phyloP scores from a whole-genome alignment of 2,888 invertebrate species.

The Imbricaverruca yamaguchii region DNA sequence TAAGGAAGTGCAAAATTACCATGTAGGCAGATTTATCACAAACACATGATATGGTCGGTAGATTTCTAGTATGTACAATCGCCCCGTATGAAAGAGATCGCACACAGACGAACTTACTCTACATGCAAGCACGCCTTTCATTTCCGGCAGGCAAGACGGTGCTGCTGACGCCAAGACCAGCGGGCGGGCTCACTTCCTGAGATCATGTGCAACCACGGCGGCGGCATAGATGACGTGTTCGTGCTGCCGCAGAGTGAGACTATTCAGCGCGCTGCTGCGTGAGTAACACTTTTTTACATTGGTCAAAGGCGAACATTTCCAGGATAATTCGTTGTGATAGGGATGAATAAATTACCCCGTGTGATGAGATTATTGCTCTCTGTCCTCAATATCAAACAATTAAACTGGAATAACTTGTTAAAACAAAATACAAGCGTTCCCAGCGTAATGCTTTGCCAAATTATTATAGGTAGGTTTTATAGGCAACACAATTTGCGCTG shows the following conservation, averaged over 20 bases:
- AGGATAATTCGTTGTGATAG: no score
- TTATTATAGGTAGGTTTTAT: no score
- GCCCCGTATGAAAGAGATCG: neutral
- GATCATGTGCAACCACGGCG: neutral
- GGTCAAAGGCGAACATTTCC: no score
- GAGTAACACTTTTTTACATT: neutral
- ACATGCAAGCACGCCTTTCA: neutral
- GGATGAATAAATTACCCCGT: no score
- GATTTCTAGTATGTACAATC: neutral
- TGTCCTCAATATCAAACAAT: no score
- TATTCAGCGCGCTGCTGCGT: neutral
- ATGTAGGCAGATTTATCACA: neutral
- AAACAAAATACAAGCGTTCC: no score
- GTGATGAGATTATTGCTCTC: no score
- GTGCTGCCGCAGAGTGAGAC: neutral
- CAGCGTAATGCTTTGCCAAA: no score
- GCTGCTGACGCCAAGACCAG: neutral
- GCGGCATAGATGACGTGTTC: neutral
- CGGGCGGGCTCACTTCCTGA: neutral
- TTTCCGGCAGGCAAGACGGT: neutral
- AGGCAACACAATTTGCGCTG: no score
- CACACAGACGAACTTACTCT: neutral
- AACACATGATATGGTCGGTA: neutral
- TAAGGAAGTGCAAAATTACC: neutral
- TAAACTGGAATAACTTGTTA: no score